Percentiles rank a stretch among this genome's conserved stretches.
Evolutionary conservation across 2,797 vertebrate genomes (phyloP).

Genomic region (Aldrovandia affinis): DNA sequence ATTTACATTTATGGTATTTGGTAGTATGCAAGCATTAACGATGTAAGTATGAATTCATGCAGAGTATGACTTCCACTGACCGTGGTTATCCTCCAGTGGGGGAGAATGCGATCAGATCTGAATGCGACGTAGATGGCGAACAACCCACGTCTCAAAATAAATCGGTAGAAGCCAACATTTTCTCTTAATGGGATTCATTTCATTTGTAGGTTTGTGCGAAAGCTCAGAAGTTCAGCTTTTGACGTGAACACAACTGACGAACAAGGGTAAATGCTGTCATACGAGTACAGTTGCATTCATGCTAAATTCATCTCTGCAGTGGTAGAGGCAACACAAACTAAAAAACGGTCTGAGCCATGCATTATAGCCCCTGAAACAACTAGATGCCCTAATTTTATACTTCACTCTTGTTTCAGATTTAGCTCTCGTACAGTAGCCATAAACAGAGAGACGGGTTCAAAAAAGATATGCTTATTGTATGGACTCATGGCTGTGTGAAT

Average conservation of each 20-base stretch:
- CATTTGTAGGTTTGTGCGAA: slow-evolving; percentile 15
- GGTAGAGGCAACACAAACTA: slow-evolving; percentile 17
- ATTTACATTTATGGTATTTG: too few species aligned
- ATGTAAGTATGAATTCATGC: slow-evolving; percentile 7
- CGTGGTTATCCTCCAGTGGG: neutral
- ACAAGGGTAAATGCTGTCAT: slow-evolving; percentile 18
- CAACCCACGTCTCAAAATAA: slow-evolving; percentile 16
- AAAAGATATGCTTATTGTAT: slow-evolving; percentile 41
- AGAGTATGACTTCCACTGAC: slow-evolving; percentile 21
- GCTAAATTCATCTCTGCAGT: slow-evolving; percentile 42
- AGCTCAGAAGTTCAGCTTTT: slow-evolving; percentile 28
- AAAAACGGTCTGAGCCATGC: slow-evolving; percentile 16
- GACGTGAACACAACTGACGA: slow-evolving; percentile 36
- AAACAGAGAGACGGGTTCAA: neutral
- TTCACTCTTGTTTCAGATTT: neutral
- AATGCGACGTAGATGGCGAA: slow-evolving; percentile 18
- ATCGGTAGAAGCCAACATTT: neutral
- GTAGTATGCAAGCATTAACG: neutral
- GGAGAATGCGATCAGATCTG: slow-evolving; percentile 4
- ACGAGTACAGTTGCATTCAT: slow-evolving; percentile 35
- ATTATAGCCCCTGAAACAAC: neutral
- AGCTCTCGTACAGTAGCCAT: neutral
- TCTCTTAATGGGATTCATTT: slow-evolving; percentile 18
- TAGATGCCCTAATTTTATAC: slow-evolving; percentile 31
- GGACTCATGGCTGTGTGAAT: too few species aligned